Conservation (phyloP, 2,113 vertebrate species). For the Pungitius pungitius region DNA sequence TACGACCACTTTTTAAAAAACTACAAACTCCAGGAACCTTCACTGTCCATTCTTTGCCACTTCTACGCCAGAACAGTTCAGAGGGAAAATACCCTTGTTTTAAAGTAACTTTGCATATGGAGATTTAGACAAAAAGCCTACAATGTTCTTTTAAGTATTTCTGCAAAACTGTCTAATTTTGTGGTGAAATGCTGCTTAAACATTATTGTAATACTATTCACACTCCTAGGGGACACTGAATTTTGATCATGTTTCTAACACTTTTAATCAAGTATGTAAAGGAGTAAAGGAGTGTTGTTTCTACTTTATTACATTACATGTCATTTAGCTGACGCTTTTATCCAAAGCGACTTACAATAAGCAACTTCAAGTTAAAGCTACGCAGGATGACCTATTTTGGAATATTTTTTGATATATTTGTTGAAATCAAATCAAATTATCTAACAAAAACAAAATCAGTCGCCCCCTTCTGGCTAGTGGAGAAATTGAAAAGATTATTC, state of each 20-base stretch:
- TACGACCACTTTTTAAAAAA: slow-evolving; percentile 61
- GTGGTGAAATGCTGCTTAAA: neutral
- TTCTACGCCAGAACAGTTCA: neutral
- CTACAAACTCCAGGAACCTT: neutral
- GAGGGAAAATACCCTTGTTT: neutral
- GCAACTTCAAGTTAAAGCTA: neutral
- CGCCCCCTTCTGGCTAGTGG: neutral
- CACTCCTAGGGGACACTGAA: neutral
- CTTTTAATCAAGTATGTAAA: no score
- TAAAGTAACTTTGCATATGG: neutral
- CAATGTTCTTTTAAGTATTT: neutral
- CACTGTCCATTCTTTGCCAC: neutral
- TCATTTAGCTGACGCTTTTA: no score
- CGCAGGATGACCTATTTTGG: neutral
- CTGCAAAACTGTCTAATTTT: neutral
- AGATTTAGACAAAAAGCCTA: neutral
- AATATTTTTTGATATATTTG: neutral
- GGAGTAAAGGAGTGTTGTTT: neutral
- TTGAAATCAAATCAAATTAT: neutral
- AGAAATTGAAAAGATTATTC: neutral
- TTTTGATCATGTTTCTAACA: neutral
- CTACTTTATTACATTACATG: no score
- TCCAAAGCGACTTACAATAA: no score
- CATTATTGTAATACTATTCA: neutral
- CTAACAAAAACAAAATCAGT: neutral